These are phyloP conservation scores for Micromesistius poutassou DNA, from an alignment of 2,797 vertebrate species.

Conservation along the genomic window DNA sequence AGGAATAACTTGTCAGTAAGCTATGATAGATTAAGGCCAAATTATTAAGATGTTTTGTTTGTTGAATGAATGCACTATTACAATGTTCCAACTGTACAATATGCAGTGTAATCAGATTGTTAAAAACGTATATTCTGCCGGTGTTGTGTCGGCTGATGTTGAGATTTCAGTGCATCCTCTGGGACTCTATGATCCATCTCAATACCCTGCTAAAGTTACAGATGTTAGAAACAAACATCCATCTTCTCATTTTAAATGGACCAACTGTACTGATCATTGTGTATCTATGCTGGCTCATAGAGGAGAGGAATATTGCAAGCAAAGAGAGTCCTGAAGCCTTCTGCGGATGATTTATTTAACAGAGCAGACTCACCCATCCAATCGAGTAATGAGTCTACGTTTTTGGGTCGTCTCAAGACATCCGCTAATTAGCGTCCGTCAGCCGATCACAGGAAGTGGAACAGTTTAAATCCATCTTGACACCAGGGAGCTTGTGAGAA, in stretches of 20 bases:
- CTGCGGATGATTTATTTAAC: not conserved
- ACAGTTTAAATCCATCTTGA: constrained; percentile 31
- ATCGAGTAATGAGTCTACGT: not conserved
- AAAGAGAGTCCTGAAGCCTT: not conserved
- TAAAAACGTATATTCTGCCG: not conserved
- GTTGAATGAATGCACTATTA: not conserved
- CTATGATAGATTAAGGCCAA: not conserved
- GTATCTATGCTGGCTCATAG: not conserved
- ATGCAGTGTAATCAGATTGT: not conserved
- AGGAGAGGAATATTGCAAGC: not conserved
- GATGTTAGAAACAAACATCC: not conserved
- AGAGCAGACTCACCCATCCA: not conserved
- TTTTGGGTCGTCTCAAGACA: constrained; percentile 13
- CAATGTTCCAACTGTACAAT: not conserved
- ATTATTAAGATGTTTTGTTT: not conserved
- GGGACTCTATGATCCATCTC: too few relatives aligned
- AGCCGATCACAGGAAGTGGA: constrained; percentile 25
- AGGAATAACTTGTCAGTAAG: not conserved
- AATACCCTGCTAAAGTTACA: too few relatives aligned
- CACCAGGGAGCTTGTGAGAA: constrained; percentile 17
- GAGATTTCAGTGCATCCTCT: not conserved
- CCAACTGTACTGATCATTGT: not conserved
- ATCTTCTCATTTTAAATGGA: not conserved
- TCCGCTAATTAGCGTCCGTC: constrained; percentile 29
- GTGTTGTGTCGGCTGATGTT: not conserved